phyloP scores from a whole-genome alignment of 2,888 invertebrate genomes.

The Parthenolecanium corni region DNA sequence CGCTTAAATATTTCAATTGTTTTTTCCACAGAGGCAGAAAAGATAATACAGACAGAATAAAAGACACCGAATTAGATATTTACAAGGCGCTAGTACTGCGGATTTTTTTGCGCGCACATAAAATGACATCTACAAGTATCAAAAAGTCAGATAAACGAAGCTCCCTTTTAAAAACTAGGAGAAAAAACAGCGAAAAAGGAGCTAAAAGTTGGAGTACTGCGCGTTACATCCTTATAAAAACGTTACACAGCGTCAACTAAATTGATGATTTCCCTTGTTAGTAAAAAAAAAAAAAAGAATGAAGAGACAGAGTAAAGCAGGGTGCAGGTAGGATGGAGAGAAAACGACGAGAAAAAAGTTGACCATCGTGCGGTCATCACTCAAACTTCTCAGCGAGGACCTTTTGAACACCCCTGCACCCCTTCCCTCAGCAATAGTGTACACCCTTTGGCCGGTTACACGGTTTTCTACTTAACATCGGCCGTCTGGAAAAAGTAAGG shows the following conservation, averaged over 20 bases:
- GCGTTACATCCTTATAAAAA: constrained; percentile 23
- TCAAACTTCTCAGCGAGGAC: constrained; percentile 24
- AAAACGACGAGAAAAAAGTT: constrained; percentile 22
- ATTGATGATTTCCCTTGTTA: constrained; percentile 25
- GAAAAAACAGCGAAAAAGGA: neutral
- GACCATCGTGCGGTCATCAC: constrained; percentile 27
- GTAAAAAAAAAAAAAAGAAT: constrained; percentile 10
- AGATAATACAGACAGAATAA: no score
- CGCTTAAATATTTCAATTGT: no score
- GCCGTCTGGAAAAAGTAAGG: constrained; percentile 24
- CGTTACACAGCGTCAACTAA: constrained; percentile 23
- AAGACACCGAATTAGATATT: no score
- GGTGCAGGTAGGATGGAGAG: no score
- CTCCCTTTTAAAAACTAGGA: no score
- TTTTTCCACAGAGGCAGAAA: no score
- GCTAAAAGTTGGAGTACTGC: neutral
- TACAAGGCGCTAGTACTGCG: no score
- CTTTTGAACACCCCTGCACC: constrained; percentile 20
- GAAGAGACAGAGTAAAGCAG: no score
- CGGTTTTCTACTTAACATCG: constrained; percentile 27
- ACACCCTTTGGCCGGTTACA: constrained; percentile 25
- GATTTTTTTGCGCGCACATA: no score
- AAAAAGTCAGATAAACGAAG: no score
- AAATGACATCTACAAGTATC: no score
- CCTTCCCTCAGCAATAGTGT: constrained; percentile 10